Evolutionary conservation across 2,113 vertebrate genomes (phyloP).

Genomic region (Varanus komodoensis): DNA sequence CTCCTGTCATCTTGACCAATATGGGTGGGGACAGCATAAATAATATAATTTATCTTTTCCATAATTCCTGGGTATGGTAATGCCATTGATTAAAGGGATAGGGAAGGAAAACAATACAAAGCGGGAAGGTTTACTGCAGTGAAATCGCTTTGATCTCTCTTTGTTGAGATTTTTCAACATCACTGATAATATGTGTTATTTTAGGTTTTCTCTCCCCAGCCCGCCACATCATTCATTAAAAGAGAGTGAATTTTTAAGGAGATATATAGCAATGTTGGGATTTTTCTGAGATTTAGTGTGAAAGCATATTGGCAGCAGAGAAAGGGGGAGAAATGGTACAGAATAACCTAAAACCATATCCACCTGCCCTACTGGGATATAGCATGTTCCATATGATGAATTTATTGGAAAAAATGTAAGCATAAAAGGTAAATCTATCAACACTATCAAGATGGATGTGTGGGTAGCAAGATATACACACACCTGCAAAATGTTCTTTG

Average conservation of each 20-base stretch:
- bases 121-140: too few relatives aligned
- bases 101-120: too few relatives aligned
- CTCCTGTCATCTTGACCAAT: too few relatives aligned
- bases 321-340: not conserved
- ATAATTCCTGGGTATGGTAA: not conserved
- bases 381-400: not conserved
- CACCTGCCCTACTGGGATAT: not conserved
- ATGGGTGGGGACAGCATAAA: not conserved
- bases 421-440: slow-evolving; percentile 41
- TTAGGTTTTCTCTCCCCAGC: not conserved
- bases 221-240: not conserved
- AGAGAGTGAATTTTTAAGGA: not conserved
- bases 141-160: not conserved
- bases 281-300: slow-evolving; percentile 19
- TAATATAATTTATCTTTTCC: not conserved
- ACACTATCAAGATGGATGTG: slow-evolving; percentile 12
- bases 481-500: slow-evolving; percentile 18
- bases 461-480: not conserved
- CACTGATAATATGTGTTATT: not conserved
- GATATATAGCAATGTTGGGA: not conserved
- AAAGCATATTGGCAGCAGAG: slow-evolving; percentile 1
- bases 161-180: not conserved
- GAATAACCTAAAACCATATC: slow-evolving; percentile 13
- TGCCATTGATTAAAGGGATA: not conserved
- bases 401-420: slow-evolving; percentile 22